Conservation (phyloP, 2,888 invertebrate species). For the Phyllotreta striolata region DNA sequence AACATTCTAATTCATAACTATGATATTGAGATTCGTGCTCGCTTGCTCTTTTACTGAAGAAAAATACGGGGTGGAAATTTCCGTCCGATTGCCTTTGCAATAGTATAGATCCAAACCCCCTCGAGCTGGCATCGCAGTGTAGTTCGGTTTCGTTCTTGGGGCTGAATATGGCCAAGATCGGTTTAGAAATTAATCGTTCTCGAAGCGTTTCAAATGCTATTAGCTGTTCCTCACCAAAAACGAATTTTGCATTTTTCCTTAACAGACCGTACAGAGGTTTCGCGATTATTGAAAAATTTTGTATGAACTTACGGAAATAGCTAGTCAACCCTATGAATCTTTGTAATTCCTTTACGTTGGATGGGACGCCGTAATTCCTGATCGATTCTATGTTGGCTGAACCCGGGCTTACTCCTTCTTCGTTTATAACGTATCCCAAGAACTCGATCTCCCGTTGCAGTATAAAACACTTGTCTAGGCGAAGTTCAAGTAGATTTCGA, state of each 20-base stretch:
- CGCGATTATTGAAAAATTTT: conserved; percentile 41
- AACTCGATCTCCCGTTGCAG: conserved; percentile 41
- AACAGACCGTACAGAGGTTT: conserved; percentile 43
- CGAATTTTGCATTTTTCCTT: conserved; percentile 43
- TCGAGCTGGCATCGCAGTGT: conserved; percentile 46
- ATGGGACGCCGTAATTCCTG: conserved; percentile 39
- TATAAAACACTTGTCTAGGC: conserved; percentile 47
- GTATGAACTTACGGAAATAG: conserved; percentile 38
- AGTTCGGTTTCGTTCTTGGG: no score
- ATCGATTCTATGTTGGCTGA: conserved; percentile 24
- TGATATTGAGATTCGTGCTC: conserved; percentile 44
- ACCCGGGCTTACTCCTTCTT: conserved; percentile 37
- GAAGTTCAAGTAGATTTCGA: conserved; percentile 38
- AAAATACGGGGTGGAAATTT: conserved; percentile 18
- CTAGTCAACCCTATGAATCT: conserved; percentile 43
- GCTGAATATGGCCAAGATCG: no score
- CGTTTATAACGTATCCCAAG: conserved; percentile 45
- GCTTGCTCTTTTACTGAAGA: not conserved
- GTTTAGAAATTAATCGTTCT: no score
- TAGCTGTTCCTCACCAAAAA: conserved; percentile 38
- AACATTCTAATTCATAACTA: conserved; percentile 31
- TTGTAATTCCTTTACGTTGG: conserved; percentile 35
- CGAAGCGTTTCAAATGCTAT: no score
- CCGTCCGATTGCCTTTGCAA: conserved; percentile 14
- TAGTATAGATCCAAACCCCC: conserved; percentile 23